Base-by-base conservation (phyloP, 1,140 invertebrate species). In the Ectropis grisescens region DNA sequence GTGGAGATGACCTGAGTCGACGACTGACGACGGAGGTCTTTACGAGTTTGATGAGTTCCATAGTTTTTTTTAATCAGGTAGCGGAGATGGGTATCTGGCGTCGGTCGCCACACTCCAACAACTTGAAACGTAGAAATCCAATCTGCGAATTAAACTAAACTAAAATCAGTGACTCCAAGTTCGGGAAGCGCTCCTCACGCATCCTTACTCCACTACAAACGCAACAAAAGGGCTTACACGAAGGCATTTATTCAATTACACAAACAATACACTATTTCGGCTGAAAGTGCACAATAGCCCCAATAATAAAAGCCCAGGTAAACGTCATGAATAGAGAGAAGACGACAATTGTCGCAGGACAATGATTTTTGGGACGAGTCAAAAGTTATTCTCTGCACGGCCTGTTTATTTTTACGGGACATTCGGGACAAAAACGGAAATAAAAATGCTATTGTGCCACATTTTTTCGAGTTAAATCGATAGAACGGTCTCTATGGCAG, bases 211-310 rank as follows among this genome's bases (percentile, higher is more conserved):
- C 47, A 31, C 32, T 16, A 19, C 10, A 28, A 37, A 29, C 19
- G 13, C 12, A 22, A 64, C 54, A 68, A 74, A 65, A 47, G 49
- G 43, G 26, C 53, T 55, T 42, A 52, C 51, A 56, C 41, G 52
- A 58, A 57, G 44, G 64, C 59, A 67, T 66, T 76, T 69, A 76
- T 74, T 74, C 69, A 74, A 76, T 78, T 78, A 78, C 34, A 52
- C 43, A 52, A 53, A 74, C 69, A 78, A 78, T 67, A 48, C 52
- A 53, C 32, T 45, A 53, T 64, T 65, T 58, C 58, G 53, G 33
- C 64, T 66, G 54, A 45, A 76, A 69, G 37, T 71, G 67, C 52
- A 69, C 69, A 74, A 72, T 41, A 41, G 49, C 38, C 31, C 32
- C 9, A 40, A 41, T 47, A 57, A 47, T 36, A 49, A 37, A 19